Base-by-base conservation (phyloP, 2,797 vertebrate species). In the Arvicola amphibius region DNA sequence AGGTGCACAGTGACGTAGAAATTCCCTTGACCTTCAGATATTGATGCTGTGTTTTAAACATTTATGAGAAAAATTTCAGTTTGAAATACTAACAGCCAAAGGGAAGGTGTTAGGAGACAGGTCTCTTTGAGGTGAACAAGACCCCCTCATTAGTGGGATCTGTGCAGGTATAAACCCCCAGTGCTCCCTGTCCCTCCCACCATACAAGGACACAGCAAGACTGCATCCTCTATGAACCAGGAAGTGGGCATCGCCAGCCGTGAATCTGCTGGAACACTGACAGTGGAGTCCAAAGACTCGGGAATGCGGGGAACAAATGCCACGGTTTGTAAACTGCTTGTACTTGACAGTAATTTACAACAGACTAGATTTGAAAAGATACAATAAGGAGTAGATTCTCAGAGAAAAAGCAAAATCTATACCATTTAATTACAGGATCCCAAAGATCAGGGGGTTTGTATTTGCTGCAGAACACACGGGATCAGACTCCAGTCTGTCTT, bases 1-100 rank as follows among this genome's bases (percentile, higher is more conserved):
- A 94, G 46, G 9, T 93, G 17, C 61, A 87, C 69, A 79, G n/a
- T 13, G 40, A 85, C 34, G n/a, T 40, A 93, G 78, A 91, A 85
- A 88, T 85, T 32, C 8, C 40, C 48, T 91, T 93, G 73, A 32
- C n/a, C 65, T 51, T 84, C 37, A 46, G 46, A 69, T 63, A 83
- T 9, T 65, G 19, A 46, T 56, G 23, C 23, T 65, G 63, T 46
- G 43, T 46, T 48, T n/a, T 63, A 53, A 73, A 87, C 34, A 3
- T 14, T 63, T 86, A 63, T 13, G 67, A n/a, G 1, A 6, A 53
- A 40, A 43, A 32, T 34, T 40, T 63, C 56, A 13, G 59, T 59
- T 83, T 76, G 78, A 48, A 76, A 65, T 81, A 7, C 56, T 59
- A 74, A 88, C n/a, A 83, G 23, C 13, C 1, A 46, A 48, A 53